Percentiles rank a stretch among this genome's conserved stretches.
These are phyloP conservation scores for Hylyphantes graminicola DNA, from an alignment of 1,140 invertebrate genomes.

Conservation along the genomic window DNA sequence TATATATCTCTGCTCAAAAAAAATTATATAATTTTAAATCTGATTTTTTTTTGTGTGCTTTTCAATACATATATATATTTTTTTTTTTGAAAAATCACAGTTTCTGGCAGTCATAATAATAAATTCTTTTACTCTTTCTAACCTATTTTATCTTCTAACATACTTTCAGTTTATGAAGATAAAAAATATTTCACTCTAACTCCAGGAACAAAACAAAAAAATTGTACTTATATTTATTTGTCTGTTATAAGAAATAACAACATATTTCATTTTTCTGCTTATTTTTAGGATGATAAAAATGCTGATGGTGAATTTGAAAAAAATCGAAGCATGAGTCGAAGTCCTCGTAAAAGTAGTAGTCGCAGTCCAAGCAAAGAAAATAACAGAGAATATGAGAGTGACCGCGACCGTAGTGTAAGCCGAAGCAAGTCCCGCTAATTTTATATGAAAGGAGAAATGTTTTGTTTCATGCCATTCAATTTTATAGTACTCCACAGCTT, in stretches of 20 bases:
- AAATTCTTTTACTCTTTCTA: constrained; percentile 5
- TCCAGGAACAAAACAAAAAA: background rate
- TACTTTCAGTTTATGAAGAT: background rate
- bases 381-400: constrained; percentile 19
- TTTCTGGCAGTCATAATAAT: background rate
- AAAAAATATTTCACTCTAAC: background rate
- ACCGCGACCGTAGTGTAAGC: constrained; percentile 38
- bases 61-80: too few relatives aligned
- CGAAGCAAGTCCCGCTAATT: constrained; percentile 53
- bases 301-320: constrained; percentile 10
- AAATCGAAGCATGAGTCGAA: constrained; percentile 31
- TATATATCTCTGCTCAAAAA: too few relatives aligned
- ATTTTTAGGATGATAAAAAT: constrained; percentile 28
- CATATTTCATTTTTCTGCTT: background rate
- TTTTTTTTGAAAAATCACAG: too few relatives aligned
- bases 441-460: background rate
- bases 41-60: too few relatives aligned
- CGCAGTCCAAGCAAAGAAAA: constrained; percentile 48
- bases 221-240: too few relatives aligned
- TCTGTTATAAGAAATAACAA: background rate
- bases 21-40: too few relatives aligned
- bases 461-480: constrained; percentile 1
- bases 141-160: background rate
- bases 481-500: background rate
- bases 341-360: constrained; percentile 44